These are phyloP conservation scores for Himalopsyche japonica DNA, from an alignment of 2,888 invertebrate genomes.

Conservation along the genomic window DNA sequence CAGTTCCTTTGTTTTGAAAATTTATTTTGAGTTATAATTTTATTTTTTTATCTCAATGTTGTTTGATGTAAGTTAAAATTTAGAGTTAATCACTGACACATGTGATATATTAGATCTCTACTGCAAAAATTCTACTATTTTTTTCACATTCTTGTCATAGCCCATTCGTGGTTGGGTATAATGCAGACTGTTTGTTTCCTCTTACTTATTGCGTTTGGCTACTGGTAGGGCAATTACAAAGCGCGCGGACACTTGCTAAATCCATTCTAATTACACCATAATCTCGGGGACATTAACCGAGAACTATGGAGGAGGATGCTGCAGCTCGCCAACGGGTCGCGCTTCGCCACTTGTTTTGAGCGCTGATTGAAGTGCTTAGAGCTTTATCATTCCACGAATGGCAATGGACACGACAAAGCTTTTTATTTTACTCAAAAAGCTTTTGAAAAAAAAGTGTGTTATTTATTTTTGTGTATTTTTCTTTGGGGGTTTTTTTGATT, in stretches of 20 bases:
- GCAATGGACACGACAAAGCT: not conserved
- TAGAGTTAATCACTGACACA: too few relatives aligned
- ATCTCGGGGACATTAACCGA: not conserved
- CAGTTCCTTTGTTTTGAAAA: too few relatives aligned
- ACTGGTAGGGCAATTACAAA: slow-evolving; percentile 4
- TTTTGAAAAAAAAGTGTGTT: not conserved
- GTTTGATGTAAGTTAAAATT: too few relatives aligned
- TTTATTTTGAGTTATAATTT: too few relatives aligned
- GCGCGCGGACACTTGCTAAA: slow-evolving; percentile 14
- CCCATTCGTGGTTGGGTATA: not conserved
- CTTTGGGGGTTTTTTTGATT: too few relatives aligned
- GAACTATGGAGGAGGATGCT: slow-evolving; percentile 5
- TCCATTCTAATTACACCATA: slow-evolving; percentile 24
- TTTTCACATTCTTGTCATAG: not conserved
- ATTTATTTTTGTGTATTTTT: too few relatives aligned
- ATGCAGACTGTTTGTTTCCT: not conserved
- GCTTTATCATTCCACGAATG: not conserved
- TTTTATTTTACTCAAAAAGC: not conserved
- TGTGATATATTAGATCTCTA: not conserved
- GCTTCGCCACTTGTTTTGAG: not conserved
- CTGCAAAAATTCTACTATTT: not conserved
- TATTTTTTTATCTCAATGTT: too few relatives aligned
- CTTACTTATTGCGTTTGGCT: slow-evolving; percentile 10
- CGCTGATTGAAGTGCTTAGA: not conserved
- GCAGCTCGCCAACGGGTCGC: not conserved